Base-by-base conservation (phyloP, 2,113 vertebrate genomes). In the Balaeniceps rex region DNA sequence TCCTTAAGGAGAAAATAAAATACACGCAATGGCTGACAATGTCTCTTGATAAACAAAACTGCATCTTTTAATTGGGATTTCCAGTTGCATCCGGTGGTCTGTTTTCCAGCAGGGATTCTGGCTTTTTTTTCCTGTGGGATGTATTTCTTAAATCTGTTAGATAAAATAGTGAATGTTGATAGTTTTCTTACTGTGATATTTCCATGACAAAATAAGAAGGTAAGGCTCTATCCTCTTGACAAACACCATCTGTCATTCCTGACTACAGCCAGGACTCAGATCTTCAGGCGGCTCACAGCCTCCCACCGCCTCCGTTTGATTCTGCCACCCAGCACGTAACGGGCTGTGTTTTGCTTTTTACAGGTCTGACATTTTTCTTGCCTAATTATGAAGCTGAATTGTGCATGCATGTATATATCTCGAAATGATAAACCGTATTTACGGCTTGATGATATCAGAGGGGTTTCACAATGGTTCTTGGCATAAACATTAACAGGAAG, bases 1-100 rank as follows among this genome's bases (percentile, higher is more conserved):
- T 95, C 81, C 89, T 88, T 82, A 42, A 87, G 26, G 86, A 94
- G 83, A 89, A 81, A 97, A 96, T 96, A 95, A 95, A 97, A 92
- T 21, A 26, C 33, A 64, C 31, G 81, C 75, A 57, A 7, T 24
- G 63, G 68, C 88, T 95, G 81, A 46, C 47, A 64, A 21, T 49
- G 80, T 85, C 72, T 91, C 60, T 66, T 28, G 47, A 25, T 88
- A 74, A 85, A 82, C 61, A 76, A 31, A 89, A 60, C 44, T 49
- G 26, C 71, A 66, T 51, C 58, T 80, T 90, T 78, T 77, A 54
- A 47, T 7, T 90, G 83, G 83, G 87, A 63, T 91, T 89, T 75
- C 83, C 81, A 78, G n/a, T n/a, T 44, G 88, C 63, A 61, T 46
- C 76, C 55, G 66, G 51, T 0, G 0, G 22, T 61, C 17, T 82